Evolutionary conservation across 2,888 invertebrate species (phyloP), one percentile per base, ranked within the genome.

Genomic region (Andrena hattorfiana): DNA sequence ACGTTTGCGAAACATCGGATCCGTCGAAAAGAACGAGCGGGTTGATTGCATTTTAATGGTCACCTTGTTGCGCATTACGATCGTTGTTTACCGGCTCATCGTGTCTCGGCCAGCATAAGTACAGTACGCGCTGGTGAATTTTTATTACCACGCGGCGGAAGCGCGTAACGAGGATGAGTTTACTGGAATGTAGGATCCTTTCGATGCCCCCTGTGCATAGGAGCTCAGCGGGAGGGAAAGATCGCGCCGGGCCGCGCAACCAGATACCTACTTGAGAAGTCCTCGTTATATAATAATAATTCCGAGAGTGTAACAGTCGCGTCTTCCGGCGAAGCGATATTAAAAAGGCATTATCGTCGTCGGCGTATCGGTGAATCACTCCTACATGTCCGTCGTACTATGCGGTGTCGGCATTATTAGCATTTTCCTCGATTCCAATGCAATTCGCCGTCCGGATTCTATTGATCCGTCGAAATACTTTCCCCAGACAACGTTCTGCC

Each of bases 341-440:
- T 87, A 89, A 88, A 87, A 89, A 85, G 81, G 78, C 81, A 89
- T 88, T 88, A 88, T 89, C 77, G 74, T 71, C 32, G 20, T 8
- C 10, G 48, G 8, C 72, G 67, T 89, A 87, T 87, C 81, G 75
- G 80, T 85, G 83, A 89, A 85, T 87, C 83, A 77, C 78, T 82
- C 67, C 82, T 77, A 87, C 80, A 67, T 64, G 54, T 77, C 69
- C n/a, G 54, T 30, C 75, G 84, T 81, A 87, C 84, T 84, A 88
- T 84, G 77, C 78, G 59, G 26, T 70, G 69, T 49, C 73, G 78
- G 56, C 78, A 23, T 88, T 89, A 88, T 87, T 88, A 84, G 82
- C 85, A 69, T 54, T 82, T 73, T 32, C 48, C 75, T 64, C 70
- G 78, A 62, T 77, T 68, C 70, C 51, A 51, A 76, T 70, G 85